phyloP scores from a whole-genome alignment of 1,140 invertebrate species.

The Drosophila trapezifrons region DNA sequence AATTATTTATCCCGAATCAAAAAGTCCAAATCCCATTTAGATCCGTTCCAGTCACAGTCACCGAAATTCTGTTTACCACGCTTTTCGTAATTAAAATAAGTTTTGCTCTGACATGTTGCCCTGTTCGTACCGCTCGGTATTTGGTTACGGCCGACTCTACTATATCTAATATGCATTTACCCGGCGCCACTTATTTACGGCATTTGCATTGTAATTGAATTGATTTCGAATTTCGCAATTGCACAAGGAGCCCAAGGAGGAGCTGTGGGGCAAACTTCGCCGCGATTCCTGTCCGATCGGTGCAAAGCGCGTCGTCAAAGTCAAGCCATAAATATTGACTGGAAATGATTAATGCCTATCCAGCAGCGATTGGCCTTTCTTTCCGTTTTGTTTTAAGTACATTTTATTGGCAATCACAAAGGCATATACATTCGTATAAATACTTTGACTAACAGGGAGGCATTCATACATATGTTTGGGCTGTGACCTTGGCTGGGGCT shows the following conservation, averaged over 20 bases:
- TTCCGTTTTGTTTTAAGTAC: conserved; percentile 69
- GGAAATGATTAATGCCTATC: conserved; percentile 69
- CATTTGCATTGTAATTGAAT: conserved; percentile 70
- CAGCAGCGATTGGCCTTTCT: conserved; percentile 31
- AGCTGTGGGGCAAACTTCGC: not conserved
- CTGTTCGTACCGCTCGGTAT: conserved; percentile 58
- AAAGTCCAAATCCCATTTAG: not conserved
- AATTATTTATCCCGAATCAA: not conserved
- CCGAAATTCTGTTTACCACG: conserved; percentile 1
- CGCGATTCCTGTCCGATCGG: conserved; percentile 21
- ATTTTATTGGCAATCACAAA: conserved; percentile 58
- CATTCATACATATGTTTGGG: conserved; percentile 20
- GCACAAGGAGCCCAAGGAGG: conserved; percentile 15
- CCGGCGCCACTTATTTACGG: conserved; percentile 41
- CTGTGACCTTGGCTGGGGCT: conserved; percentile 70
- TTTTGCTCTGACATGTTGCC: conserved; percentile 26
- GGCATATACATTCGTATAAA: conserved; percentile 24
- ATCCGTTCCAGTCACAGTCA: conserved; percentile 34
- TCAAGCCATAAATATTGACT: conserved; percentile 72
- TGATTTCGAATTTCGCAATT: conserved; percentile 44
- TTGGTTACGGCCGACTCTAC: conserved; percentile 50
- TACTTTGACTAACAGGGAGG: conserved; percentile 5
- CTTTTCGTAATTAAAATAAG: conserved; percentile 39
- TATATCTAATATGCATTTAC: conserved; percentile 60
- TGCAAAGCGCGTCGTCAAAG: conserved; percentile 41